These are phyloP conservation scores for Girardia tigrina DNA, from an alignment of 2,888 invertebrate genomes.

Conservation along the genomic window DNA sequence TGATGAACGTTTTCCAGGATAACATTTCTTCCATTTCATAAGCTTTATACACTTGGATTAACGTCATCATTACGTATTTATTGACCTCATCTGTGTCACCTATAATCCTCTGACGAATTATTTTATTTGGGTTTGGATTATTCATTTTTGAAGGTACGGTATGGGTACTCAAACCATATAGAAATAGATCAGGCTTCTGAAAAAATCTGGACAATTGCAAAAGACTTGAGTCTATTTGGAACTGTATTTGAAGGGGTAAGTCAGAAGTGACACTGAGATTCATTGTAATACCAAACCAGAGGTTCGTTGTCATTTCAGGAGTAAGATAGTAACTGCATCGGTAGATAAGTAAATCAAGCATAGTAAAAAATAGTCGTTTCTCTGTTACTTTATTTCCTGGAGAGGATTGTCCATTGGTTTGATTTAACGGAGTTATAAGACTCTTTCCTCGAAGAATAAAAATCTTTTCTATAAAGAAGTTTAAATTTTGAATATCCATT, in stretches of 20 bases:
- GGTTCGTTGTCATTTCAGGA: background rate
- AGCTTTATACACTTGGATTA: constrained; percentile 8
- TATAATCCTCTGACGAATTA: background rate
- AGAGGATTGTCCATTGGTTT: background rate
- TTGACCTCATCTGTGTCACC: constrained; percentile 16
- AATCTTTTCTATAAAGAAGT: background rate
- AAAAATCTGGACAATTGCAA: background rate
- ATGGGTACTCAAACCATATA: background rate
- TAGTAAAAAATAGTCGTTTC: background rate
- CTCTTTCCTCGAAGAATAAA: background rate
- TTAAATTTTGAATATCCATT: constrained; percentile 25
- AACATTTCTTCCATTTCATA: constrained; percentile 12
- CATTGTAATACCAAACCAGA: background rate
- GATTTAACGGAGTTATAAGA: background rate
- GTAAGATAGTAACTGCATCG: constrained; percentile 4
- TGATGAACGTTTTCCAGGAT: background rate
- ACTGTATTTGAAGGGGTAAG: constrained; percentile 3
- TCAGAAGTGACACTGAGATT: background rate
- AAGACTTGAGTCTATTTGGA: background rate
- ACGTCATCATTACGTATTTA: background rate
- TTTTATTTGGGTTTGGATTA: too few relatives aligned
- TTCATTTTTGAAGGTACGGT: background rate
- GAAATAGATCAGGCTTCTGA: background rate
- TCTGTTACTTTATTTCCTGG: background rate
- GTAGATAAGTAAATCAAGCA: background rate